Evolutionary conservation across 2,113 vertebrate species (phyloP), one percentile per base, ranked within the genome.

Genomic region (Myrmophylax atrothorax): DNA sequence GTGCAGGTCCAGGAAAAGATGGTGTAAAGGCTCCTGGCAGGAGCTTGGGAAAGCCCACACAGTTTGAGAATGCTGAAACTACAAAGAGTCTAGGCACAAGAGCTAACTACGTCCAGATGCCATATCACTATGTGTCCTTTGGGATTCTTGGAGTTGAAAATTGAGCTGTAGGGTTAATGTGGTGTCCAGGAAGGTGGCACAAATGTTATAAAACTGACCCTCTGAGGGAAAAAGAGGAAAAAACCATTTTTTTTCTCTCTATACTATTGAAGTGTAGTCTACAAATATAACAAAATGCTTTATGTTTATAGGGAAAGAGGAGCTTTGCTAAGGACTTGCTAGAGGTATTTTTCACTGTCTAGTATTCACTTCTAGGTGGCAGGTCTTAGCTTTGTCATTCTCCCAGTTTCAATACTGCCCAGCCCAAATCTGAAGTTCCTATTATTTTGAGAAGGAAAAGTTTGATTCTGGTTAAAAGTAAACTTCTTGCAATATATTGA

Each of bases 161-260:
- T 38, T 0, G 0, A 83, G 38, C 53, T 75, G 40, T 33, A 56
- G 72, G 10, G 25, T 95, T 66, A 66, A 53, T 12, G 28, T 28
- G 15, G 6, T 49, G 24, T 24, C 19, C 37, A 25, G 75, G 63
- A 83, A 86, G 28, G 58, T 82, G 60, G 11, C 56, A 75, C 35
- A n/a, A 14, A 4, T 46, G 23, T 12, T 25, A 6, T 33, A 46
- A 89, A 93, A 55, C 19, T 62, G 64, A 62, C 22, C 29, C 38
- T 74, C 58, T 40, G 31, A 67, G 17, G 40, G 9, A 2, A 14
- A 75, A 50, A 70, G 50, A 69, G 14, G 33, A 16, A 46, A 59
- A 77, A 58, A 5, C 12, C 0, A 1, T 3, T 3, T 14, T 42
- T 40, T 59, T 3, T 23, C 3, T 83, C 19, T 38, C 7, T 12